A percentile compares a stretch with the other conserved stretches of the same genome.
These are phyloP conservation scores for Nebria ingens DNA, from an alignment of 1,140 invertebrate genomes.

Conservation along the genomic window DNA sequence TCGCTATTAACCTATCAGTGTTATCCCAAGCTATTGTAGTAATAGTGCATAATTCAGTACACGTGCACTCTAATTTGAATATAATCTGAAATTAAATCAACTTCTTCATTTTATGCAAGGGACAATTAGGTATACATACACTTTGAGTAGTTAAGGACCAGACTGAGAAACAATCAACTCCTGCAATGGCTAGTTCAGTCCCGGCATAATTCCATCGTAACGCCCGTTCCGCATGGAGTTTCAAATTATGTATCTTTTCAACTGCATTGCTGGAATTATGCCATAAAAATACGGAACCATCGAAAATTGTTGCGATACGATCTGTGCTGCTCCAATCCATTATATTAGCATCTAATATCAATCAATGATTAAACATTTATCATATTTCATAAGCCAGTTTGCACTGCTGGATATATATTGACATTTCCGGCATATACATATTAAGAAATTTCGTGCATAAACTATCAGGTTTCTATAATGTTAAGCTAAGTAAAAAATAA, in stretches of 20 bases:
- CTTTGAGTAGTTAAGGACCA: too few species aligned
- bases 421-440: too few species aligned
- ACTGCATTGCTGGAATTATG: background rate
- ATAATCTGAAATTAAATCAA: too few species aligned
- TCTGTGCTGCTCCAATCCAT: background rate
- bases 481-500: too few species aligned
- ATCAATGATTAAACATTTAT: background rate
- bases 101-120: too few species aligned
- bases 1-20: background rate
- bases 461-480: too few species aligned
- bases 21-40: background rate
- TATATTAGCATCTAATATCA: background rate
- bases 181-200: background rate
- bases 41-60: too few species aligned
- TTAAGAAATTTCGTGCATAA: background rate
- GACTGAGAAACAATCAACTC: background rate
- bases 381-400: background rate
- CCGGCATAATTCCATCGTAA: background rate
- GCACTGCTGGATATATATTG: too few species aligned
- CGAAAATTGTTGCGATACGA: background rate
- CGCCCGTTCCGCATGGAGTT: background rate
- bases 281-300: background rate
- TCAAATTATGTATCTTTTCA: background rate
- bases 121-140: too few species aligned
- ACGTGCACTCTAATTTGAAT: too few species aligned